phyloP scores from a whole-genome alignment of 2,113 vertebrate genomes.

The Polyodon spathula region DNA sequence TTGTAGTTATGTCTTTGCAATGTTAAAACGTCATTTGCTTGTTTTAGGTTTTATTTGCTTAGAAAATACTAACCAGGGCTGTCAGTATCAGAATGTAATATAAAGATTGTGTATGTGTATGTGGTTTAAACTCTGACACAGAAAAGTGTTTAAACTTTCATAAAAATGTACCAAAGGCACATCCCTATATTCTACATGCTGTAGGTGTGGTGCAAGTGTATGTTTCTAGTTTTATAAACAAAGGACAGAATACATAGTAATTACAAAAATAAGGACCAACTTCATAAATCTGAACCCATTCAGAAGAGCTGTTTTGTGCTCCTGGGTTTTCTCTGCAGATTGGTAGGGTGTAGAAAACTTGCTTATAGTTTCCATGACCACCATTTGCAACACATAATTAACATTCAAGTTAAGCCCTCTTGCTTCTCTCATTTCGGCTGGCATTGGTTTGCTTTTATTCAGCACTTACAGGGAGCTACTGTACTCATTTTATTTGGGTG shows the following conservation, averaged over 20 bases:
- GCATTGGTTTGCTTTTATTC: conserved; percentile 16
- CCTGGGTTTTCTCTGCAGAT: background rate
- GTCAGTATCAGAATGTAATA: too few species aligned
- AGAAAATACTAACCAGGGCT: too few species aligned
- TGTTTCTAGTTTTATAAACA: background rate
- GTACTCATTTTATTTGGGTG: background rate
- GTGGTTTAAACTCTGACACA: too few species aligned
- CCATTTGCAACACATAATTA: conserved; percentile 17
- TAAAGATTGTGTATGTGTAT: too few species aligned
- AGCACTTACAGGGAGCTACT: conserved; percentile 10
- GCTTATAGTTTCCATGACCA: conserved; percentile 7
- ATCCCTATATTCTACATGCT: too few species aligned
- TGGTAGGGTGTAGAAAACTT: background rate
- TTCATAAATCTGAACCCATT: conserved; percentile 13
- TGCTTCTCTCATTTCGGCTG: conserved; percentile 15
- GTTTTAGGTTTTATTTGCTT: too few species aligned
- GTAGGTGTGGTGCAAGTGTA: too few species aligned
- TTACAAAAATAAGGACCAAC: background rate
- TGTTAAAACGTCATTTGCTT: too few species aligned
- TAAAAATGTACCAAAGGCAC: too few species aligned
- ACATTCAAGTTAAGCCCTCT: conserved; percentile 12
- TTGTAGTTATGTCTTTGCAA: too few species aligned
- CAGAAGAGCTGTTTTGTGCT: conserved; percentile 9
- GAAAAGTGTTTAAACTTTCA: too few species aligned
- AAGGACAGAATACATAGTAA: background rate